Percentiles rank a stretch among this genome's conserved stretches.
Conservation (phyloP, 2,888 invertebrate genomes). For the Rhamnusium bicolor region DNA sequence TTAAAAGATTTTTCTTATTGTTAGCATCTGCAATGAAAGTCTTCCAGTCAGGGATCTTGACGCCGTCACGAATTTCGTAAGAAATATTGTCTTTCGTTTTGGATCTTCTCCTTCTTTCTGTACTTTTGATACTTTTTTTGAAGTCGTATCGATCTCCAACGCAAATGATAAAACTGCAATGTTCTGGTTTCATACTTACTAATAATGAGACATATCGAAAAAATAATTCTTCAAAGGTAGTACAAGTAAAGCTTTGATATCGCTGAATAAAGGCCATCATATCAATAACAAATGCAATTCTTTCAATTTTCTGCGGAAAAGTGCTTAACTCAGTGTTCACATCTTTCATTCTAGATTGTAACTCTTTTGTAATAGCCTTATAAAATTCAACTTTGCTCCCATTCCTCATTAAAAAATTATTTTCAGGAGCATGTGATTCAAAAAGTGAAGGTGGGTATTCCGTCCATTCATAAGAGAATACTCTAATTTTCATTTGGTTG, state of each 20-base stretch:
- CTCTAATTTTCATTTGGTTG: not conserved
- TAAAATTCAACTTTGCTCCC: not conserved
- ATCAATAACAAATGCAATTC: not conserved
- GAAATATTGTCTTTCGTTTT: not conserved
- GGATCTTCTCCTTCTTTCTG: not conserved
- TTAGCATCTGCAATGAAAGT: not conserved
- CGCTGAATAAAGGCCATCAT: slow-evolving; percentile 15
- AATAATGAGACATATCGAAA: not conserved
- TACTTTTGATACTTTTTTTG: not conserved
- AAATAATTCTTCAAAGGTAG: not conserved
- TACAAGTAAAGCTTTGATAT: not conserved
- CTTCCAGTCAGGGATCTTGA: not conserved
- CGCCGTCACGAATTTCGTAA: not conserved
- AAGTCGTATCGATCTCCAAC: not conserved
- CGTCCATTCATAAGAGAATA: not conserved
- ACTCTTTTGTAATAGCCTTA: not conserved
- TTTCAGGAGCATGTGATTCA: not conserved
- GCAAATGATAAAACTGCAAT: not conserved
- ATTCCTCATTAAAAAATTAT: not conserved
- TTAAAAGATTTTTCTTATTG: not conserved
- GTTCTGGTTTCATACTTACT: not conserved
- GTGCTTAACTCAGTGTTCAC: not conserved
- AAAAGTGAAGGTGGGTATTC: not conserved
- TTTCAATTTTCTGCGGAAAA: not conserved
- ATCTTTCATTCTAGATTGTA: not conserved